These are phyloP conservation scores for Denticeps clupeoides DNA, from an alignment of 2,797 vertebrate genomes.

Conservation along the genomic window DNA sequence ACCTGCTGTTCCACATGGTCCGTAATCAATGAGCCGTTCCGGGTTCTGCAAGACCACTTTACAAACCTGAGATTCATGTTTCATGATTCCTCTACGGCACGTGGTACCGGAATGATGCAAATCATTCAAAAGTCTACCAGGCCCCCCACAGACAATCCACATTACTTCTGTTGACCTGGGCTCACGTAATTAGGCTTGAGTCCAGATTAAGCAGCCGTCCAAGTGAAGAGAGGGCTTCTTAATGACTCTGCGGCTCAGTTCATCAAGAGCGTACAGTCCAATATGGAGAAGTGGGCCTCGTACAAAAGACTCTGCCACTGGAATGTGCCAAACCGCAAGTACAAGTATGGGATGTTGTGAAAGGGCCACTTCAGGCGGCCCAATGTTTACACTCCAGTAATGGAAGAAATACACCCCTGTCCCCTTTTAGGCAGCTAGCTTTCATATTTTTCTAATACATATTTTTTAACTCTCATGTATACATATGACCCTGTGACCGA, in stretches of 20 bases:
- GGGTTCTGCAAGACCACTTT: no score
- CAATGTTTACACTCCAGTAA: constrained; percentile 1
- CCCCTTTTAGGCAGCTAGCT: neutral
- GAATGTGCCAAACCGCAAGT: constrained; percentile 13
- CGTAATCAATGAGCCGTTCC: constrained; percentile 12
- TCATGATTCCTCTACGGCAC: no score
- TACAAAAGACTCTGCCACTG: constrained; percentile 5
- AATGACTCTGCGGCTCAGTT: neutral
- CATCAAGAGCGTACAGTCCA: constrained; percentile 19
- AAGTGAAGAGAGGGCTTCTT: constrained; percentile 6
- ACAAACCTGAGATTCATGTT: no score
- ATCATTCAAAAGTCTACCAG: no score
- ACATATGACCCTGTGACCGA: constrained; percentile 56
- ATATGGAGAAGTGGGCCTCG: constrained; percentile 14
- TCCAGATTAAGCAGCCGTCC: constrained; percentile 27
- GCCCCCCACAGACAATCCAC: no score
- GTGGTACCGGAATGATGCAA: no score
- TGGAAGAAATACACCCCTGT: constrained; percentile 19
- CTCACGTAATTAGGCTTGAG: constrained; percentile 19
- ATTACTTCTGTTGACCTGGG: constrained; percentile 29
- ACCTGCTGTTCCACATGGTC: constrained; percentile 31
- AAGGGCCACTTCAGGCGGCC: neutral
- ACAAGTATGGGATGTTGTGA: constrained; percentile 18
- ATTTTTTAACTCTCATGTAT: constrained; percentile 50
- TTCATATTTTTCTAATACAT: constrained; percentile 18